These are phyloP conservation scores for Platalea minor DNA, from an alignment of 2,797 vertebrate species.

Conservation along the genomic window DNA sequence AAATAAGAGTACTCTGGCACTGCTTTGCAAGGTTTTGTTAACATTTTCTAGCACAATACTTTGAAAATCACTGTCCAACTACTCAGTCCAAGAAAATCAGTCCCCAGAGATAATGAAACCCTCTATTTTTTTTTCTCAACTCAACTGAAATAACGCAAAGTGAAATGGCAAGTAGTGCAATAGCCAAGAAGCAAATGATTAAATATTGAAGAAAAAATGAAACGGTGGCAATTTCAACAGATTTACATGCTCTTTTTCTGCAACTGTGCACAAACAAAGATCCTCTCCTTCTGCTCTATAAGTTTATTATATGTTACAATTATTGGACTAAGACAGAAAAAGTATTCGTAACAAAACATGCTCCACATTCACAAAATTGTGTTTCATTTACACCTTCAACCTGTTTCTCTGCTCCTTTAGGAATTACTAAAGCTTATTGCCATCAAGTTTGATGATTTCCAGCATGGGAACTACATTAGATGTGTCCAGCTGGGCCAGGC, in stretches of 20 bases:
- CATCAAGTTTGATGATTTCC: not conserved
- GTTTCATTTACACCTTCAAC: not conserved
- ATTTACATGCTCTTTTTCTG: not conserved
- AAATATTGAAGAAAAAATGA: not conserved
- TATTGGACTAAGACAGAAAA: not conserved
- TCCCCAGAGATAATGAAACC: not conserved
- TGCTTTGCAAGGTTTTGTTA: not conserved
- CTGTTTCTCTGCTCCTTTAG: not conserved
- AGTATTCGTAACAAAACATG: not conserved
- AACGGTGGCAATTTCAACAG: not conserved
- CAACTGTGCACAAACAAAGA: not conserved
- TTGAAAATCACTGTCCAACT: not conserved
- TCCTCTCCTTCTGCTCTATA: not conserved
- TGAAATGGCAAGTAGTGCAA: not conserved
- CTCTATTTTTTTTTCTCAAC: not conserved
- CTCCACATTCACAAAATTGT: not conserved
- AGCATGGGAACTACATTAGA: not conserved
- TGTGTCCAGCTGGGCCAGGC: not conserved
- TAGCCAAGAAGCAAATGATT: not conserved
- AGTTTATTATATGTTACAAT: not conserved
- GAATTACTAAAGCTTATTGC: not conserved
- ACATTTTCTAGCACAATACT: not conserved
- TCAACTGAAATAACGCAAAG: not conserved
- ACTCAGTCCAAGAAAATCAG: not conserved
- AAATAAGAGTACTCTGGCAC: not conserved